Evolutionary conservation across 1,140 invertebrate species (phyloP).

Genomic region (Helicoverpa armigera): DNA sequence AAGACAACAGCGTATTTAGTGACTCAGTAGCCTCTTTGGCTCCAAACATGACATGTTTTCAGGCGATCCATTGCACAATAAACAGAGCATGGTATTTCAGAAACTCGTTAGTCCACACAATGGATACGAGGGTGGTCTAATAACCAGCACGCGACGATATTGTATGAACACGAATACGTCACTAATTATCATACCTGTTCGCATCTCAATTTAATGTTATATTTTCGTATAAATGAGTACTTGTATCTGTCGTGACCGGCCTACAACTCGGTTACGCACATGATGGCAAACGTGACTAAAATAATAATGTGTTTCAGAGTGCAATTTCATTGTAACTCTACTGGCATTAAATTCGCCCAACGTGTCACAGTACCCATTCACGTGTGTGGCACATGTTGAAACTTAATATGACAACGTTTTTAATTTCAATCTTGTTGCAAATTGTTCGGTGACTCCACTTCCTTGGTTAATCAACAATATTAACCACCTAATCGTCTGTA

Average conservation of each 20-base stretch:
- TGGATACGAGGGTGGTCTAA: neutral
- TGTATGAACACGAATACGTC: neutral
- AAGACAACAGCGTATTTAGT: neutral
- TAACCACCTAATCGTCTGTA: too few relatives aligned
- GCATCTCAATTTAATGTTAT: slow-evolving; percentile 1
- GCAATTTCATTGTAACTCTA: slow-evolving; percentile 35
- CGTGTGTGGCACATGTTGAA: neutral
- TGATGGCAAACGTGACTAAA: slow-evolving; percentile 30
- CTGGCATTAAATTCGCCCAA: slow-evolving; percentile 2
- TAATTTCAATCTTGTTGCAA: neutral
- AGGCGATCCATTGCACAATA: neutral
- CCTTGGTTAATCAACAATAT: too few relatives aligned
- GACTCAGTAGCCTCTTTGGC: slow-evolving; percentile 13
- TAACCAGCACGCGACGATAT: too few relatives aligned
- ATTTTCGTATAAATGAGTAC: neutral
- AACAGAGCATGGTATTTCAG: neutral
- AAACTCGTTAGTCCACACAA: slow-evolving; percentile 3
- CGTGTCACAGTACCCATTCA: neutral
- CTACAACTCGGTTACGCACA: neutral
- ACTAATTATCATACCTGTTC: neutral
- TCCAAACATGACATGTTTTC: neutral
- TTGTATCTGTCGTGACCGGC: slow-evolving; percentile 3
- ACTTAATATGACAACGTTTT: neutral
- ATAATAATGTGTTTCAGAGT: slow-evolving; percentile 25
- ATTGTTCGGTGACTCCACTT: neutral